phyloP scores from a whole-genome alignment of 1,140 invertebrate genomes.

The Hetaerina americana region DNA sequence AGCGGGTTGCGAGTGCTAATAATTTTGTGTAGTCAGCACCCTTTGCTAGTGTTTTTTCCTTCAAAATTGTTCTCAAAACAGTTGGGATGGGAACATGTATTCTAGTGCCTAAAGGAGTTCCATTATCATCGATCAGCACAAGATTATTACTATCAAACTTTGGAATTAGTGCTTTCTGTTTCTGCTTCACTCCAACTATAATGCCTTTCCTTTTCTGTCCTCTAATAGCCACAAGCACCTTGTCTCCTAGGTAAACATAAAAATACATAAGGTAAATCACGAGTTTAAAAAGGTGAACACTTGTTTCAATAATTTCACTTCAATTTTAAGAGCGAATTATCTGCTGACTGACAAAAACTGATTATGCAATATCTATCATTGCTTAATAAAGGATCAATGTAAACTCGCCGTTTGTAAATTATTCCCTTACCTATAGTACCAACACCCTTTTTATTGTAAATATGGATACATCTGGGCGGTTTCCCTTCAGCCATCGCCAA shows the following conservation, averaged over 20 bases:
- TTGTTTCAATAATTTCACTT: constrained; percentile 1
- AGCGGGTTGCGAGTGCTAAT: constrained; percentile 81
- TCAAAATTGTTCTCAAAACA: constrained; percentile 72
- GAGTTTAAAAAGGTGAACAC: constrained; percentile 13
- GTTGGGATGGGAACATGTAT: constrained; percentile 92
- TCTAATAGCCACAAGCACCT: constrained; percentile 88
- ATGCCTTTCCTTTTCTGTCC: constrained; percentile 94
- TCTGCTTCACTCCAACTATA: constrained; percentile 82
- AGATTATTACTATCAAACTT: constrained; percentile 95
- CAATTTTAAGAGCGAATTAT: too few relatives aligned
- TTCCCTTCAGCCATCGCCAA: constrained; percentile 85
- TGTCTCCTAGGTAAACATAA: constrained; percentile 48
- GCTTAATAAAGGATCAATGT: too few relatives aligned
- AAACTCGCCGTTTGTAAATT: neutral
- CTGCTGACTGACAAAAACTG: constrained; percentile 1
- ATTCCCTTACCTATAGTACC: constrained; percentile 44
- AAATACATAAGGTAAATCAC: neutral
- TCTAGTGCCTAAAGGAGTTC: constrained; percentile 81
- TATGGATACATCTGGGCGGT: constrained; percentile 75
- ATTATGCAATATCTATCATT: constrained; percentile 8
- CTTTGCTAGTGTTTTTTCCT: constrained; percentile 67
- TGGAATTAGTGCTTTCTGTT: constrained; percentile 69
- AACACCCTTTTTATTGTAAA: constrained; percentile 66
- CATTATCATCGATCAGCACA: constrained; percentile 90
- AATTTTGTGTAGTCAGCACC: constrained; percentile 91